Percentiles rank a stretch among this genome's conserved stretches.
Evolutionary conservation across 1,140 invertebrate genomes (phyloP).

Genomic region (Penaeus chinensis): DNA sequence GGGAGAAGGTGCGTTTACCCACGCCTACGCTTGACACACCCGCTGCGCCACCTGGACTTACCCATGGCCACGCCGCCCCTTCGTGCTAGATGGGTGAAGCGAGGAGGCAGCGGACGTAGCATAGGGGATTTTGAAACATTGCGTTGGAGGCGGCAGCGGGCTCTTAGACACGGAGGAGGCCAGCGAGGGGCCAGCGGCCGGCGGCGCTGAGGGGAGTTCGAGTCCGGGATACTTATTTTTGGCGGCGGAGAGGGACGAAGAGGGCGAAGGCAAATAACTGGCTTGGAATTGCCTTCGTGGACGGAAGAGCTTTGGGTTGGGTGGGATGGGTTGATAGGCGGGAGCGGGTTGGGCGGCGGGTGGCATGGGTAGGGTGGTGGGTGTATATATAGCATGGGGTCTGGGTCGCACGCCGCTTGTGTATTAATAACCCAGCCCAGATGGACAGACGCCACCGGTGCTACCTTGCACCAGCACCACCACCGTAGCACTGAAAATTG

Average conservation of each 20-base stretch:
- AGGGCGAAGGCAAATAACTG: no score
- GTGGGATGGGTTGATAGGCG: background rate
- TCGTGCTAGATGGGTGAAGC: no score
- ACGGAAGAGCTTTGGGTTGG: background rate
- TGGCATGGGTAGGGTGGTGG: background rate
- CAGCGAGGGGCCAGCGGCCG: no score
- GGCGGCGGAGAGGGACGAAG: no score
- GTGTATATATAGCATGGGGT: constrained; percentile 32
- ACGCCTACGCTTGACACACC: background rate
- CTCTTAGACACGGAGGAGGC: no score
- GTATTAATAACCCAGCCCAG: constrained; percentile 42
- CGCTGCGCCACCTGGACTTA: background rate
- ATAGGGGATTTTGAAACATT: no score
- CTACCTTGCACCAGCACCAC: constrained; percentile 7
- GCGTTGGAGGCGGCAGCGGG: no score
- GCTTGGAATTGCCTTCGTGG: no score
- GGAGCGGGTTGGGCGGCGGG: background rate
- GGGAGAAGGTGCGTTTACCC: background rate
- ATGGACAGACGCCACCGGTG: constrained; percentile 4
- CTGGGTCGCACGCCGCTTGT: constrained; percentile 25
- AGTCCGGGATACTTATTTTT: no score
- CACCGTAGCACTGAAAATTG: background rate
- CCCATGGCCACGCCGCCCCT: background rate
- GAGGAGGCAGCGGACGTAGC: no score
- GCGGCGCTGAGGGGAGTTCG: no score